phyloP scores from a whole-genome alignment of 2,113 vertebrate species.

The Ranitomeya variabilis region DNA sequence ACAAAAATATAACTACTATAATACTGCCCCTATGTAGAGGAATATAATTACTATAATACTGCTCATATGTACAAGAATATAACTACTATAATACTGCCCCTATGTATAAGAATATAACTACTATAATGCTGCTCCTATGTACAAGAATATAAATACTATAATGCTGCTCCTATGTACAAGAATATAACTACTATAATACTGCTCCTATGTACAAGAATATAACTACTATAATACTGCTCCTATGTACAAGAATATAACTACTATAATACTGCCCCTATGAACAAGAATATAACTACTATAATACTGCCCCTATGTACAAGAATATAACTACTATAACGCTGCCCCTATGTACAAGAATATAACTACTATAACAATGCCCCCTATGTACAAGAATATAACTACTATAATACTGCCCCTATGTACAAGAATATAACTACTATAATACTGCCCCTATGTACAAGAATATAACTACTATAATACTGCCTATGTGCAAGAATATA shows the following conservation, averaged over 20 bases:
- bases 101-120: not conserved
- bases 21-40: not conserved
- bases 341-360: not conserved
- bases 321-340: not conserved
- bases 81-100: conserved; percentile 3
- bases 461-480: not conserved
- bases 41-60: not conserved
- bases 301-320: not conserved
- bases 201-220: not conserved
- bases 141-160: conserved; percentile 2
- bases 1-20: conserved; percentile 5
- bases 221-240: conserved; percentile 5
- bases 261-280: not conserved
- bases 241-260: conserved; percentile 1
- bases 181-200: conserved; percentile 5
- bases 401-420: not conserved
- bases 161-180: not conserved
- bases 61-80: not conserved
- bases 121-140: conserved; percentile 5
- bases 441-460: not conserved
- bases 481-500: not conserved
- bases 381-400: not conserved
- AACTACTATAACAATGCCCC: not conserved
- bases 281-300: too few relatives aligned
- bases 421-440: conserved; percentile 6